phyloP scores from a whole-genome alignment of 37 sponge, comb jelly and placozoan species.

The Crambe crambe region DNA sequence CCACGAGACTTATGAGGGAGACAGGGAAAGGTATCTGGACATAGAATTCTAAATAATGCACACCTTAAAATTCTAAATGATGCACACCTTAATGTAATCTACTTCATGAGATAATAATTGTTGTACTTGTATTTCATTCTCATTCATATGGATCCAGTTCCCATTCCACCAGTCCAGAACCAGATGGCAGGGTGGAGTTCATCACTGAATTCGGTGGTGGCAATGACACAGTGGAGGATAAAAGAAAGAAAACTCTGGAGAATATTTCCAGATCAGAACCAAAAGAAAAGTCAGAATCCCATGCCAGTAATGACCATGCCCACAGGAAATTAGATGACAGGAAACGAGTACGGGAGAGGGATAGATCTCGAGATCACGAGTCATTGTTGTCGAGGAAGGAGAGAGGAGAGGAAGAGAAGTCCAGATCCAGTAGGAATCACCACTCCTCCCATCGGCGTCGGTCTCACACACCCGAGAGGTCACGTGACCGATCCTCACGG shows the following conservation, averaged over 20 bases:
- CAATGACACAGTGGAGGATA: background rate
- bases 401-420: background rate
- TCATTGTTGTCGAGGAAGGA: background rate
- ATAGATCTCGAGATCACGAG: background rate
- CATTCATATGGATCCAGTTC: constrained; percentile 30
- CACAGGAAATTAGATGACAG: background rate
- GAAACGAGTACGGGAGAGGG: background rate
- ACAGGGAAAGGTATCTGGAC: background rate
- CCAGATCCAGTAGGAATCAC: background rate
- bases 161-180: constrained; percentile 46
- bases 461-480: background rate
- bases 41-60: too few relatives aligned
- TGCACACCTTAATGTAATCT: too few relatives aligned
- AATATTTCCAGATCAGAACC: background rate
- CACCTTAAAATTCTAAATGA: too few relatives aligned
- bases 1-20: constrained; percentile 1
- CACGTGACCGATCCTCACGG: background rate
- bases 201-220: constrained; percentile 76
- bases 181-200: constrained; percentile 54
- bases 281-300: background rate
- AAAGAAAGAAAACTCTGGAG: too few relatives aligned
- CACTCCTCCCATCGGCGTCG: background rate
- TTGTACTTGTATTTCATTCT: background rate
- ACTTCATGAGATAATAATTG: too few relatives aligned
- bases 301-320: background rate